These are phyloP conservation scores for Hemicentrotus pulcherrimus DNA, from an alignment of 35 echinoderm and acorn worm genomes.

Conservation along the genomic window DNA sequence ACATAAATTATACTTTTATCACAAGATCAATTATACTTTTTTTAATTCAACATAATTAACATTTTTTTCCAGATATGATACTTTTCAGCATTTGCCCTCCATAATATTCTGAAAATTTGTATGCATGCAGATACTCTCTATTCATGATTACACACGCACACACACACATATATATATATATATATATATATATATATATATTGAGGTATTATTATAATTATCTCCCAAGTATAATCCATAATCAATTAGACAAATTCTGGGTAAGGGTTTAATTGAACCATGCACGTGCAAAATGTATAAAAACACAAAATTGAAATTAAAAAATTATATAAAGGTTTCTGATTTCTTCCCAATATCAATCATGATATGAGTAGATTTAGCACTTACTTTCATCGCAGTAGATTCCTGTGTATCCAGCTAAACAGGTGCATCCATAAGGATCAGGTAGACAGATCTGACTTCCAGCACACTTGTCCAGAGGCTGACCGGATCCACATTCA, in stretches of 20 bases:
- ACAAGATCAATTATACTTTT: no score
- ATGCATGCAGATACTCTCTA: no score
- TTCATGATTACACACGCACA: no score
- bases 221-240: background rate
- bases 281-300: background rate
- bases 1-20: no score
- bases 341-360: background rate
- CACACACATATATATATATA: no score
- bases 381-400: constrained; percentile 51
- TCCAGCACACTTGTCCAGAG: background rate
- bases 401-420: constrained; percentile 44
- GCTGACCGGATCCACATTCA: background rate
- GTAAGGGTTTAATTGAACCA: background rate
- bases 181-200: background rate
- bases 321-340: background rate
- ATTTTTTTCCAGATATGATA: no score
- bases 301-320: background rate
- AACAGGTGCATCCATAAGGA: constrained; percentile 65
- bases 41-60: no score
- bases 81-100: no score
- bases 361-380: background rate
- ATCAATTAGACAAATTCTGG: background rate
- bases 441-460: constrained; percentile 66
- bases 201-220: background rate
- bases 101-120: no score